Percentiles rank a stretch among this genome's conserved stretches.
phyloP scores from a whole-genome alignment of 2,113 vertebrate genomes.

The Sclerurus mexicanus region DNA sequence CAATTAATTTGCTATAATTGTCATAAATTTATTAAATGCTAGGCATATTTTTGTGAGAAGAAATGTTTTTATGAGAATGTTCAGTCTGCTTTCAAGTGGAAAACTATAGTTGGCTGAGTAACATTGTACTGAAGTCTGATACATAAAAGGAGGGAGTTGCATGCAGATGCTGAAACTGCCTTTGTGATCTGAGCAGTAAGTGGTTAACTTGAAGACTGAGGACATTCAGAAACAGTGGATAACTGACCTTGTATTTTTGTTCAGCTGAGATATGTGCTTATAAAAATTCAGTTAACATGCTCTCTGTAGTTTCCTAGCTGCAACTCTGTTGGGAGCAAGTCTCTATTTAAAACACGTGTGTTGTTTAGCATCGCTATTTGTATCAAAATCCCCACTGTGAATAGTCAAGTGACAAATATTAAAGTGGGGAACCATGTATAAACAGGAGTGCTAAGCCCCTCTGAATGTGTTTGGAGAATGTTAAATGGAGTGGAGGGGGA shows the following conservation, averaged over 20 bases:
- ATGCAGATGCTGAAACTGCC: neutral
- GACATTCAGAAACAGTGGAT: constrained; percentile 18
- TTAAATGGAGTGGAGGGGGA: neutral
- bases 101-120: neutral
- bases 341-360: constrained; percentile 41
- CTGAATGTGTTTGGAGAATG: constrained; percentile 10
- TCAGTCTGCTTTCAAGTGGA: neutral
- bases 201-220: constrained; percentile 28
- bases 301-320: constrained; percentile 35
- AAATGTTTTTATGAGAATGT: neutral
- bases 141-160: neutral
- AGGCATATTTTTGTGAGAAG: neutral
- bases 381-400: constrained; percentile 48
- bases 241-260: constrained; percentile 53
- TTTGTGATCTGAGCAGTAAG: neutral
- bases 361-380: constrained; percentile 33
- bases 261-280: constrained; percentile 35
- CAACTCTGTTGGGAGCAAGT: constrained; percentile 22
- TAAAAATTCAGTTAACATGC: constrained; percentile 47
- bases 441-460: neutral
- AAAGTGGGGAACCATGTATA: constrained; percentile 11
- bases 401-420: constrained; percentile 54
- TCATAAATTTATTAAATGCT: neutral
- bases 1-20: neutral
- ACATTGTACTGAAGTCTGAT: neutral